Base-by-base conservation (phyloP, 2,113 vertebrate species). In the Antechinus stuartii region DNA sequence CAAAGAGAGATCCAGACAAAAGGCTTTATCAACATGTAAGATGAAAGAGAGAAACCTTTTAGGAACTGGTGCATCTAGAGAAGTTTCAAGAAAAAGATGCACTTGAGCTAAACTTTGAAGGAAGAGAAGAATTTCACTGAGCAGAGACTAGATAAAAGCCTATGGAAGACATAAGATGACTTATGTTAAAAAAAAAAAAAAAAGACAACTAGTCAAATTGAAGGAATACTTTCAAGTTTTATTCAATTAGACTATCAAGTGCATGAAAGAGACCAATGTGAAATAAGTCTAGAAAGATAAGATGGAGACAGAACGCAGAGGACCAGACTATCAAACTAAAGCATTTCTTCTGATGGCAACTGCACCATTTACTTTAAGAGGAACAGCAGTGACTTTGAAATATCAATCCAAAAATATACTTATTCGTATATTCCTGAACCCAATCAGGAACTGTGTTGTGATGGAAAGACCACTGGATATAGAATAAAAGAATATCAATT, bases 371-470 rank as follows among this genome's bases (percentile, higher is more conserved):
- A 6, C 14, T 14, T 14, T 46, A 16, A 42, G 46, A n/a, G 53
- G 9, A 25, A 16, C 2, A 0, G 8, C 11, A 1, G 11, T 22
- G 3, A 7, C 27, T 89, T 9, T 35, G 12, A n/a, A 6, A 3
- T 30, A 52, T 8, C 24, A n/a, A 61, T 8, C 35, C 46, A 54
- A 19, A 11, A 50, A 54, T 42, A 25, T 91, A 14, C 2, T 0
- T 54, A 24, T 27, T 19, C 23, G 1, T 16, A 42, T 84, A 84
- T 76, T 76, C 61, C 68, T 42, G 7, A n/a, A 19, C 16, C 35
- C 61, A 76, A 42, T 42, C 8, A 42, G 16, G 6, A 22, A 42
- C 68, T 42, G 6, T 68, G 4, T 6, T 23, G 42, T 84, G 16
- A 7, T 84, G 7, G n/a, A 42, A 84, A 84, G 68, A 23, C 16